Percentiles rank a stretch among this genome's conserved stretches.
Evolutionary conservation across 1,140 invertebrate species (phyloP).

Genomic region (Pteromalus puparum): DNA sequence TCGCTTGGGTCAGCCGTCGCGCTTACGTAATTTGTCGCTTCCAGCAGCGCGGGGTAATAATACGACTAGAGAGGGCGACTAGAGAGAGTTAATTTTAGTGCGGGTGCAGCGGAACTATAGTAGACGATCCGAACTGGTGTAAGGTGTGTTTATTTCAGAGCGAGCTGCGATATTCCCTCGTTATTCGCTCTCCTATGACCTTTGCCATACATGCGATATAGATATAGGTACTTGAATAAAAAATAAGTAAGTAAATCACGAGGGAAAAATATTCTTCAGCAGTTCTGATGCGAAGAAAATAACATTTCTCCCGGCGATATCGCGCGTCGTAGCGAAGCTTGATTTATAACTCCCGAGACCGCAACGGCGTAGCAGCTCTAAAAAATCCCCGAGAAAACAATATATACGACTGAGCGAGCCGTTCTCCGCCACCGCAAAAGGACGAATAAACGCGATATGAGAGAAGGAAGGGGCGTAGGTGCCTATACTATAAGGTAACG

Average conservation of each 20-base stretch:
- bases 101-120: no score
- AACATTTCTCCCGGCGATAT: not conserved
- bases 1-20: not conserved
- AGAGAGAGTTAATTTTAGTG: slow-evolving; percentile 20
- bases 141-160: not conserved
- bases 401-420: not conserved
- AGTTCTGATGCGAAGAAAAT: not conserved
- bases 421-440: not conserved
- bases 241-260: no score
- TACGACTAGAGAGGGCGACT: not conserved
- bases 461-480: slow-evolving; percentile 51
- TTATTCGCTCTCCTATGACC: not conserved
- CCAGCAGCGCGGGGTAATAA: slow-evolving; percentile 11
- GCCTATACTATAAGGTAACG: no score
- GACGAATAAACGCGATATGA: slow-evolving; percentile 28
- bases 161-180: no score
- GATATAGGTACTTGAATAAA: no score
- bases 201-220: no score
- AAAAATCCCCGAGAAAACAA: slow-evolving; percentile 9
- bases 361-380: not conserved
- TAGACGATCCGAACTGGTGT: no score
- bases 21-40: slow-evolving; percentile 11
- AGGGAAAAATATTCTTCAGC: not conserved
- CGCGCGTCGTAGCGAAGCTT: not conserved
- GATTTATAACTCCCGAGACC: slow-evolving; percentile 10